Conservation (phyloP, 2,888 invertebrate species). For the Callimorpha dominula region DNA sequence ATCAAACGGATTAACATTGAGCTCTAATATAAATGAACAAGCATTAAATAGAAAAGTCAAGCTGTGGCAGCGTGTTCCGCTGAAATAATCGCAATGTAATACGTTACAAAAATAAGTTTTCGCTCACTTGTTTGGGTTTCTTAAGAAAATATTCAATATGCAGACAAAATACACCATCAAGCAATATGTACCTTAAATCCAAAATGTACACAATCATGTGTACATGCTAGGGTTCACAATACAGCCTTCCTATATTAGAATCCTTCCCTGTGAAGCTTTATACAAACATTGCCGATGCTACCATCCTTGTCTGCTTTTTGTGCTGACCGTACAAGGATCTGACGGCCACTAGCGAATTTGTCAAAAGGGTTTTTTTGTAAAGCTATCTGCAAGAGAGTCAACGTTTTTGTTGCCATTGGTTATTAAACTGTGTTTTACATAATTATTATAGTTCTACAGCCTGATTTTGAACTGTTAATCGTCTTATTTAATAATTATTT, state of each 20-base stretch:
- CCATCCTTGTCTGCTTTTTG: slow-evolving; percentile 59
- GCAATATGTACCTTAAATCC: not conserved
- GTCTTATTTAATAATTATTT: too few species aligned
- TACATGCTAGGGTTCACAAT: slow-evolving; percentile 30
- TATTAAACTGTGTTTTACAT: not conserved
- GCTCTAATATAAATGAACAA: too few species aligned
- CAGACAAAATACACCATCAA: not conserved
- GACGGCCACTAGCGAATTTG: slow-evolving; percentile 35
- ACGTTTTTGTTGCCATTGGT: slow-evolving; percentile 6
- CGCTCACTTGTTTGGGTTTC: not conserved
- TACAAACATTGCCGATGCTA: slow-evolving; percentile 55
- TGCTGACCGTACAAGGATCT: slow-evolving; percentile 49
- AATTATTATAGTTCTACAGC: too few species aligned
- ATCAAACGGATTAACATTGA: too few species aligned
- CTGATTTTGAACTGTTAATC: too few species aligned
- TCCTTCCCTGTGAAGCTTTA: slow-evolving; percentile 38
- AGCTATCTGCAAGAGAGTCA: slow-evolving; percentile 15
- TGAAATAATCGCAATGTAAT: not conserved
- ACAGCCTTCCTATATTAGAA: slow-evolving; percentile 44
- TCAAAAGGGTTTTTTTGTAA: slow-evolving; percentile 36
- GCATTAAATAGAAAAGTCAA: too few species aligned
- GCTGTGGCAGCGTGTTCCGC: not conserved
- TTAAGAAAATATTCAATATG: not conserved
- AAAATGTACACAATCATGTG: slow-evolving; percentile 17
- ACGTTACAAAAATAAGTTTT: not conserved